phyloP scores from a whole-genome alignment of 2,888 invertebrate genomes.

The Amphipoea oculea region DNA sequence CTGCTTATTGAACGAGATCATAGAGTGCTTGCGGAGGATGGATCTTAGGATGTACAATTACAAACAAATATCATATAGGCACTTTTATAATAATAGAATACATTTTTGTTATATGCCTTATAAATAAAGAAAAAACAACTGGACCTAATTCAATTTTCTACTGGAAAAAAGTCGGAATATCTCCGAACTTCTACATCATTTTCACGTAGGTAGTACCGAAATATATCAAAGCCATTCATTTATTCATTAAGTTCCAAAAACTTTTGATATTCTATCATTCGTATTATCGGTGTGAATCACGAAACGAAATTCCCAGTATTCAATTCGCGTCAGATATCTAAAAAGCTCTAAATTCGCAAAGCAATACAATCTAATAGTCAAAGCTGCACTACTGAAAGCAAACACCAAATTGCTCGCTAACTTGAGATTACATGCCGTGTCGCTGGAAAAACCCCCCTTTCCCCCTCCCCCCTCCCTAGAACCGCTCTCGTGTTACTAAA shows the following conservation, averaged over 20 bases:
- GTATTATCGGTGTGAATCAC: not conserved
- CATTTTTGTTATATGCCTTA: too few species aligned
- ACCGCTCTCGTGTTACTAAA: constrained; percentile 75
- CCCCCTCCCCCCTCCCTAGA: constrained; percentile 50
- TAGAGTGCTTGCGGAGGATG: too few species aligned
- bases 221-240: too few species aligned
- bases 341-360: constrained; percentile 66
- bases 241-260: not conserved
- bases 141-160: too few species aligned
- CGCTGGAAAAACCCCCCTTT: constrained; percentile 58
- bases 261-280: not conserved
- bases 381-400: constrained; percentile 82
- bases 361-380: constrained; percentile 77
- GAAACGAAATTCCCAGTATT: constrained; percentile 16
- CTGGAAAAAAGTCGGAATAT: too few species aligned
- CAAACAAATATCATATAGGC: too few species aligned
- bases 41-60: too few species aligned
- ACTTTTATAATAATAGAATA: too few species aligned
- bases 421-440: constrained; percentile 84
- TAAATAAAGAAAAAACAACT: too few species aligned
- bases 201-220: too few species aligned
- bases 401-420: constrained; percentile 87
- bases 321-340: constrained; percentile 29
- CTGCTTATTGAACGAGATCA: too few species aligned
- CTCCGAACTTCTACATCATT: too few species aligned